Base-by-base conservation (phyloP, 2,888 invertebrate species). In the Agonopterix alstromeriana region DNA sequence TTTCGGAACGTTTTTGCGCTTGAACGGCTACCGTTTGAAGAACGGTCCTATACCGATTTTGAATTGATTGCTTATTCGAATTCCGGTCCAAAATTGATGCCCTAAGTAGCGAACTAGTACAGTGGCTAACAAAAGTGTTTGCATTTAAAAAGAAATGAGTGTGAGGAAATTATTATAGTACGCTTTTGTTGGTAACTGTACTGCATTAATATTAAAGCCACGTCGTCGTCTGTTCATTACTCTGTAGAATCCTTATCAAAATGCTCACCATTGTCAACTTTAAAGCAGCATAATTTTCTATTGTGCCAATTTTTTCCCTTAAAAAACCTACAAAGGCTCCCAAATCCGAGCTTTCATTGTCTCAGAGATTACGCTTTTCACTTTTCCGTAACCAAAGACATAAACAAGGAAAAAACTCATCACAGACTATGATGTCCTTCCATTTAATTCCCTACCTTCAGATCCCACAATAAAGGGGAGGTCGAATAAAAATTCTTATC, bases 281-380 rank as follows among this genome's bases (percentile, higher is more conserved):
- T 36, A 42, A 11, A 38, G 35, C 10, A 45, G 45, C 38, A 35
- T 38, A 35, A 14, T 45, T 45, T 35, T 14, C 36, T 45, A 11
- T 36, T 45, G 41, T 41, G 11, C 42, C 42, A n/a, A 42, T 42
- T 56, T 55, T 44, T 48, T 46, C 35, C 27, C 42, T 27, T 10
- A 17, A 11, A 50, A 47, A 27, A 35, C 17, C 10, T 10, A 43
- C 46, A 50, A 44, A 44, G 12, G 36, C 36, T 12, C 10, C 38
- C 45, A 35, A 55, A 60, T 60, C 70, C 60, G 53, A 53, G 52
- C 53, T 56, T 49, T 55, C 67, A 66, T 68, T 70, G 70, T 69
- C 65, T 56, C 58, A 65, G 60, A 73, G 77, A 78, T 77, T 77
- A 76, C 67, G 65, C 60, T 61, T 71, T 71, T 73, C 58, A 52